These are phyloP conservation scores for Rhopalosiphum maidis DNA, from an alignment of 1,140 invertebrate species.

Conservation along the genomic window DNA sequence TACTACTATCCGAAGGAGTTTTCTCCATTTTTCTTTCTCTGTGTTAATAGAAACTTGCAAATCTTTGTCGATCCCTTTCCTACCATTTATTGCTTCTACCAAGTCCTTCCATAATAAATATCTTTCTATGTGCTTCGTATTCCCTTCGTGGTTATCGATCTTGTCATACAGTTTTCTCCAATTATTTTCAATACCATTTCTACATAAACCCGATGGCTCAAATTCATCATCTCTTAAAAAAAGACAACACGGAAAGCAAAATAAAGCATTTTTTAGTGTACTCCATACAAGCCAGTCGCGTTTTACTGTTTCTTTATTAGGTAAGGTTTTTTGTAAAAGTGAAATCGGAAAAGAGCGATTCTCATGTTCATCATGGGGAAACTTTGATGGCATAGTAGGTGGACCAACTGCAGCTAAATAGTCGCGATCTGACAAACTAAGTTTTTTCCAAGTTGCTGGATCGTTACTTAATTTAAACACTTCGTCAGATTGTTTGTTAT, in stretches of 20 bases:
- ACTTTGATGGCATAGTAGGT: conserved; percentile 6
- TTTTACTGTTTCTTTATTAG: not conserved
- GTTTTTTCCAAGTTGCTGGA: not conserved
- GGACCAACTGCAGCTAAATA: not conserved
- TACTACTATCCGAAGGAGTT: not conserved
- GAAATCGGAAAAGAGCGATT: not conserved
- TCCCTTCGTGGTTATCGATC: not conserved
- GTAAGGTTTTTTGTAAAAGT: not conserved
- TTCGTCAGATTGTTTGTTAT: not conserved
- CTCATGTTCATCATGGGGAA: not conserved
- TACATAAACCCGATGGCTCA: not conserved
- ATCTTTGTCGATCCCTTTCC: not conserved
- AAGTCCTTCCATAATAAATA: conserved; percentile 6
- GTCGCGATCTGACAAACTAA: not conserved
- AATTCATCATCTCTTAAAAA: conserved; percentile 9
- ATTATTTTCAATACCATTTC: conserved; percentile 1
- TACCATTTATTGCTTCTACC: conserved; percentile 1
- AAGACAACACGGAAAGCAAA: not conserved
- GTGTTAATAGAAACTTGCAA: not conserved
- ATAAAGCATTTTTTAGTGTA: not conserved
- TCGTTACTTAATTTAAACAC: not conserved
- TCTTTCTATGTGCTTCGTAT: not conserved
- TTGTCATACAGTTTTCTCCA: conserved; percentile 7
- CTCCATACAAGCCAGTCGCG: not conserved
- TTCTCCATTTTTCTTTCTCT: conserved; percentile 5